phyloP scores from a whole-genome alignment of 2,888 invertebrate species.

The Meliscaeva auricollis region DNA sequence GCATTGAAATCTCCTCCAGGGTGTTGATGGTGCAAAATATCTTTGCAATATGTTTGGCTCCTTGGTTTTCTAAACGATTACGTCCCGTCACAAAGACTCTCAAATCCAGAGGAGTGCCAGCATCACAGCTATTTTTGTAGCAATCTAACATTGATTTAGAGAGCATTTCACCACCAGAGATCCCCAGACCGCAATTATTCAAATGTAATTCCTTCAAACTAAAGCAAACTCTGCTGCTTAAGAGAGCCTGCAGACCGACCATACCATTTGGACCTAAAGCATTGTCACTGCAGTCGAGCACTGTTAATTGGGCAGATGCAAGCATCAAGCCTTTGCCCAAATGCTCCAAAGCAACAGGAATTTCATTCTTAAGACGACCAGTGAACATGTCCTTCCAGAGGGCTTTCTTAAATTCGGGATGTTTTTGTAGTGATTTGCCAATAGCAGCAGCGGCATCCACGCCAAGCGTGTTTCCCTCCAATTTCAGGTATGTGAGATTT shows the following conservation, averaged over 20 bases:
- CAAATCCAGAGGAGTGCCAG: slow-evolving; percentile 89
- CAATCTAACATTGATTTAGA: slow-evolving; percentile 91
- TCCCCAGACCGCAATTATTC: slow-evolving; percentile 98
- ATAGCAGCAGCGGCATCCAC: slow-evolving; percentile 94
- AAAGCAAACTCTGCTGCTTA: slow-evolving; percentile 93
- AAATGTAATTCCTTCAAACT: slow-evolving; percentile 91
- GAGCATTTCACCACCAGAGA: slow-evolving; percentile 93
- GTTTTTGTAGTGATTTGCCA: slow-evolving; percentile 90
- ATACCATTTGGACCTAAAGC: slow-evolving; percentile 98
- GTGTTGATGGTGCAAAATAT: slow-evolving; percentile 93
- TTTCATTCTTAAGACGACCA: slow-evolving; percentile 96
- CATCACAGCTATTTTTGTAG: slow-evolving; percentile 87
- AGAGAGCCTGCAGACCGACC: slow-evolving; percentile 91
- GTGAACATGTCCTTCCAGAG: slow-evolving; percentile 99
- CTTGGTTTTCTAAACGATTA: slow-evolving; percentile 97
- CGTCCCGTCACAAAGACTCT: slow-evolving; percentile 96
- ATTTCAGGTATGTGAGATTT: slow-evolving; percentile 89
- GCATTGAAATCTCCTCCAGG: slow-evolving; percentile 95
- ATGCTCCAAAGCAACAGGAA: slow-evolving; percentile 93
- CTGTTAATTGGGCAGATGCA: slow-evolving; percentile 91
- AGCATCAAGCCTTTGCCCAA: slow-evolving; percentile 92
- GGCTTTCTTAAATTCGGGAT: slow-evolving; percentile 92
- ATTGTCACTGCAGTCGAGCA: slow-evolving; percentile 97
- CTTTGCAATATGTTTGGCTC: slow-evolving; percentile 92
- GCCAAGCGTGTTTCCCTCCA: slow-evolving; percentile 97